phyloP scores from a whole-genome alignment of 1,140 invertebrate species.

The Eriosoma lanigerum region DNA sequence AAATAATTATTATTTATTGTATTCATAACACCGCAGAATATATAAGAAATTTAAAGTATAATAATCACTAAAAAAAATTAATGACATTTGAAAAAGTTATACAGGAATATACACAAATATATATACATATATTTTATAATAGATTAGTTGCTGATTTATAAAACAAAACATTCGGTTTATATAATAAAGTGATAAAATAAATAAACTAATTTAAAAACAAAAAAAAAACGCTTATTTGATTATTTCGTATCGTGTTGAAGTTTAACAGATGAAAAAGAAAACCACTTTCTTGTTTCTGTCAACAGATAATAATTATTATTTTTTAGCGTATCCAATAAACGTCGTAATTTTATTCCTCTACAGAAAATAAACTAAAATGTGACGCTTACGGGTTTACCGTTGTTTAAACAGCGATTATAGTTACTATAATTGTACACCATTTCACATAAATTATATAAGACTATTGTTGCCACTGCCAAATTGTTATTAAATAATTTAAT shows the following conservation, averaged over 20 bases:
- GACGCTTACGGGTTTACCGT: not conserved
- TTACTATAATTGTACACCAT: too few relatives aligned
- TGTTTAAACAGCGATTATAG: too few relatives aligned
- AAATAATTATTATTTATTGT: not conserved
- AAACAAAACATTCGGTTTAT: not conserved
- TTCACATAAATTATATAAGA: too few relatives aligned
- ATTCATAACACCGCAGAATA: not conserved
- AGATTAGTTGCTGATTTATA: constrained; percentile 6
- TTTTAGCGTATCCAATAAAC: not conserved
- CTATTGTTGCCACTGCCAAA: too few relatives aligned
- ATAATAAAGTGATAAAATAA: not conserved
- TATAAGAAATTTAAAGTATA: not conserved
- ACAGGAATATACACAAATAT: too few relatives aligned
- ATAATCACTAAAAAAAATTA: not conserved
- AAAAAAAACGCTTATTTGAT: constrained; percentile 15
- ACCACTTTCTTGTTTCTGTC: not conserved
- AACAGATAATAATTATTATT: constrained; percentile 37
- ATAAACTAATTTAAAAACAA: not conserved
- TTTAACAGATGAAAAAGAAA: not conserved
- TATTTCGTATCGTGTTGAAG: not conserved
- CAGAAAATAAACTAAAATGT: not conserved
- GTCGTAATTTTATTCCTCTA: not conserved
- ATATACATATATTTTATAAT: too few relatives aligned
- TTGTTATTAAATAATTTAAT: too few relatives aligned
- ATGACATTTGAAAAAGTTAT: not conserved